A percentile compares a stretch with the other conserved stretches of the same genome.
These are phyloP conservation scores for Pocota personata DNA, from an alignment of 2,888 invertebrate species.

Conservation along the genomic window DNA sequence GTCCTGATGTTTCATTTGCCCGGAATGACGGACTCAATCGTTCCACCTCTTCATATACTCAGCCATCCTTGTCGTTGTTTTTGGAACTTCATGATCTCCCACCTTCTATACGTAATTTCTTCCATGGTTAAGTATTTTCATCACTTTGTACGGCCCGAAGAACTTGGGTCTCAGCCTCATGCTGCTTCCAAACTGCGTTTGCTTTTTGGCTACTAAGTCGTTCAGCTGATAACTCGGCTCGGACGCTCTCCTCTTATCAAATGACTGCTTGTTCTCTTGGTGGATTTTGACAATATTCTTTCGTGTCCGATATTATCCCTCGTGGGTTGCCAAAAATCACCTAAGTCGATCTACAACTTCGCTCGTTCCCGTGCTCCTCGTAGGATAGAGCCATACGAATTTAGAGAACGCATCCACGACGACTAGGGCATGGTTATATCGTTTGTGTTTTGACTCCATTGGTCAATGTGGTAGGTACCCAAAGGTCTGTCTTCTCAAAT, in stretches of 20 bases:
- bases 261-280: conserved; percentile 30
- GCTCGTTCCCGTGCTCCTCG: too few species aligned
- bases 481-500: conserved; percentile 31
- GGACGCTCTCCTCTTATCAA: conserved; percentile 6
- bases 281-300: conserved; percentile 44
- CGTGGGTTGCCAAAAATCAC: conserved; percentile 62
- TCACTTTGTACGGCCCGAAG: conserved; percentile 32
- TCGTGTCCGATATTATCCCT: conserved; percentile 78
- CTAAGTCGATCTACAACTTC: too few species aligned
- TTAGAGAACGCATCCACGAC: conserved; percentile 79
- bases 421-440: too few species aligned
- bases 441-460: too few species aligned
- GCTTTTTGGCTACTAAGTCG: conserved; percentile 55
- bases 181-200: conserved; percentile 37
- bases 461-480: conserved; percentile 25
- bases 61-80: conserved; percentile 14
- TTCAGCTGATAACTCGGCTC: conserved; percentile 23
- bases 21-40: conserved; percentile 32
- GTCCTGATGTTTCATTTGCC: too few species aligned
- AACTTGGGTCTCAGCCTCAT: conserved; percentile 36
- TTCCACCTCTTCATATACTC: conserved; percentile 44
- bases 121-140: not conserved
- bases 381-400: conserved; percentile 77
- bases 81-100: conserved; percentile 25
- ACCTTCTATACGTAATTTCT: too few species aligned